Evolutionary conservation across 2,797 vertebrate genomes (phyloP).

Genomic region (Taenioides sp.): DNA sequence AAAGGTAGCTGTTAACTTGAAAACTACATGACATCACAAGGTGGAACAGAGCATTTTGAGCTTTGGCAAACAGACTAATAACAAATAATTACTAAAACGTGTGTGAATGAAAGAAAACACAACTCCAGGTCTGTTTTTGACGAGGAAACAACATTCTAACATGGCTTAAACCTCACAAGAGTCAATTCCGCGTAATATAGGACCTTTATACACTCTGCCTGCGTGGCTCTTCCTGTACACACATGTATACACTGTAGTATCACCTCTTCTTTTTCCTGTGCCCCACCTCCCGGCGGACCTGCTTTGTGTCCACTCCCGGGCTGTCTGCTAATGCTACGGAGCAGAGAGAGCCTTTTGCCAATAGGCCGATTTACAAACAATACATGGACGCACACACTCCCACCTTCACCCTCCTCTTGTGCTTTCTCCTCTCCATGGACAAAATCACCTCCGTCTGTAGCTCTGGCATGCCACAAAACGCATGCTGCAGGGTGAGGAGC

Average conservation of each 20-base stretch:
- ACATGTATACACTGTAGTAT: slow-evolving; percentile 49
- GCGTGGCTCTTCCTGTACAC: slow-evolving; percentile 37
- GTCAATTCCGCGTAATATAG: too few relatives aligned
- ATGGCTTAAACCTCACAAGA: too few relatives aligned
- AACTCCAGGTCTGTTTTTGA: too few relatives aligned
- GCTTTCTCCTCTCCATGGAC: slow-evolving; percentile 62
- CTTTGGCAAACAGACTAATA: too few relatives aligned
- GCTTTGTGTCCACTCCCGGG: slow-evolving; percentile 64
- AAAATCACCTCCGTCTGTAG: slow-evolving; percentile 69
- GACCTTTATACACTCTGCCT: slow-evolving; percentile 35
- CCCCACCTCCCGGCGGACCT: slow-evolving; percentile 49
- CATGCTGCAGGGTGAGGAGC: slow-evolving; percentile 62
- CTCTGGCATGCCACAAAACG: slow-evolving; percentile 62
- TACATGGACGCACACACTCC: slow-evolving; percentile 67
- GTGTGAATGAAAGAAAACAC: too few relatives aligned
- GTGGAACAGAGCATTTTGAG: too few relatives aligned
- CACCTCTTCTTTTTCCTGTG: slow-evolving; percentile 37
- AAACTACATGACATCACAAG: too few relatives aligned
- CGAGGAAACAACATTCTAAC: too few relatives aligned
- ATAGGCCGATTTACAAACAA: slow-evolving; percentile 79
- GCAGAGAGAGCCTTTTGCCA: slow-evolving; percentile 73
- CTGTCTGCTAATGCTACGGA: slow-evolving; percentile 65
- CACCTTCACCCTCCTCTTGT: slow-evolving; percentile 72
- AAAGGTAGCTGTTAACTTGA: too few relatives aligned
- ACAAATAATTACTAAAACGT: too few relatives aligned